phyloP scores from a whole-genome alignment of 1,140 invertebrate species.

The Lanistes nyassanus region DNA sequence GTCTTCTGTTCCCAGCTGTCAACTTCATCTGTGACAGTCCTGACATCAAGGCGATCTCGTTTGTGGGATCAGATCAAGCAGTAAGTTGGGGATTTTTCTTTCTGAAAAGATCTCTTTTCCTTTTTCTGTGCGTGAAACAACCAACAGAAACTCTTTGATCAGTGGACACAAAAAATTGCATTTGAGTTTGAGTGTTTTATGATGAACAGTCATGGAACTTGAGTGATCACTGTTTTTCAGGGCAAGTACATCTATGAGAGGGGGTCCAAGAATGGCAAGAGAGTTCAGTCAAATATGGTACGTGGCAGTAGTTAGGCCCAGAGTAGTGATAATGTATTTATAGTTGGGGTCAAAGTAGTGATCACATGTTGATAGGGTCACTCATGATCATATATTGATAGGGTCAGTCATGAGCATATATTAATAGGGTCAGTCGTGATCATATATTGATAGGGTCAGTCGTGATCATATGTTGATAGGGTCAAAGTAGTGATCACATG shows the following conservation, averaged over 20 bases:
- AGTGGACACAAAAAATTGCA: too few relatives aligned
- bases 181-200: too few relatives aligned
- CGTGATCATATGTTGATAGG: too few relatives aligned
- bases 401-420: too few relatives aligned
- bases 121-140: too few relatives aligned
- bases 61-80: slow-evolving; percentile 96
- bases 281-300: slow-evolving; percentile 96
- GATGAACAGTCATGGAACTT: neutral
- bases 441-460: too few relatives aligned
- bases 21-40: slow-evolving; percentile 98
- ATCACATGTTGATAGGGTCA: too few relatives aligned
- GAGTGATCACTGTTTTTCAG: slow-evolving; percentile 62
- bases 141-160: too few relatives aligned
- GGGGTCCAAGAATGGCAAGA: slow-evolving; percentile 89
- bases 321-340: neutral
- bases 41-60: slow-evolving; percentile 96
- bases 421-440: too few relatives aligned
- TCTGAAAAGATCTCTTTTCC: neutral
- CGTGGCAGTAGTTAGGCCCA: slow-evolving; percentile 17
- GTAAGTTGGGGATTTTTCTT: slow-evolving; percentile 67
- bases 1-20: slow-evolving; percentile 75
- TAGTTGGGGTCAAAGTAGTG: neutral
- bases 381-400: too few relatives aligned
- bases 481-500: too few relatives aligned
- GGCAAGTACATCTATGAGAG: slow-evolving; percentile 96